phyloP scores from a whole-genome alignment of 1,140 invertebrate genomes.

The Choristoneura fumiferana region DNA sequence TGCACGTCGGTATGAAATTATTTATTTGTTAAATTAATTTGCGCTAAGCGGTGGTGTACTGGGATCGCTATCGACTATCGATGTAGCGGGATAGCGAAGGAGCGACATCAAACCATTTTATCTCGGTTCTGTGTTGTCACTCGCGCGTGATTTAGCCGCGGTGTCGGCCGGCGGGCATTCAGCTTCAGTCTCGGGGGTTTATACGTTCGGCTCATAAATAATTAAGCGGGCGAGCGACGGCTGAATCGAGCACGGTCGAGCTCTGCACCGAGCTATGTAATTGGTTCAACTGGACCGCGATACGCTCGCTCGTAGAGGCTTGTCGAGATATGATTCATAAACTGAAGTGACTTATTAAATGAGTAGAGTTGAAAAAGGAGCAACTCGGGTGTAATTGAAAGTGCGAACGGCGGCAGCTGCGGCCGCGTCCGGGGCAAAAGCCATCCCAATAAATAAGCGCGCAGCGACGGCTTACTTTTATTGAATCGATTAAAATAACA shows the following conservation, averaged over 20 bases:
- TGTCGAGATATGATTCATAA: no score
- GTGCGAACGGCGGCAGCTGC: background rate
- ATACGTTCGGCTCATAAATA: slow-evolving; percentile 30
- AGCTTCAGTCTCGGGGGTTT: slow-evolving; percentile 37
- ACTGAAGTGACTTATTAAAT: no score
- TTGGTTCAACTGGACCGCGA: no score
- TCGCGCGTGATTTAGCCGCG: slow-evolving; percentile 38
- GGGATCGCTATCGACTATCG: background rate
- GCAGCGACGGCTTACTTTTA: slow-evolving; percentile 1
- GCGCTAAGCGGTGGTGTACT: no score
- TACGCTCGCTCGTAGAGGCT: no score
- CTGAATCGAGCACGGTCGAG: no score
- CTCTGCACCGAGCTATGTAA: no score
- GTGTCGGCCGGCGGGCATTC: slow-evolving; percentile 38
- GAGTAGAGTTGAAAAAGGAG: background rate
- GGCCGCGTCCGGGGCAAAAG: background rate
- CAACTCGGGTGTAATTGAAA: slow-evolving; percentile 6
- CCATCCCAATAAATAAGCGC: background rate
- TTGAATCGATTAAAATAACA: slow-evolving; percentile 13
- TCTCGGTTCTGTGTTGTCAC: slow-evolving; percentile 21
- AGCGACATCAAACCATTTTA: slow-evolving; percentile 29
- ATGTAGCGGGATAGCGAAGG: slow-evolving; percentile 24
- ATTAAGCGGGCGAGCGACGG: slow-evolving; percentile 18
- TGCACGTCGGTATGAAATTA: no score
- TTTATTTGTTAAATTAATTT: no score